Evolutionary conservation across 1,140 invertebrate species (phyloP).

Genomic region (Microplitis demolitor): DNA sequence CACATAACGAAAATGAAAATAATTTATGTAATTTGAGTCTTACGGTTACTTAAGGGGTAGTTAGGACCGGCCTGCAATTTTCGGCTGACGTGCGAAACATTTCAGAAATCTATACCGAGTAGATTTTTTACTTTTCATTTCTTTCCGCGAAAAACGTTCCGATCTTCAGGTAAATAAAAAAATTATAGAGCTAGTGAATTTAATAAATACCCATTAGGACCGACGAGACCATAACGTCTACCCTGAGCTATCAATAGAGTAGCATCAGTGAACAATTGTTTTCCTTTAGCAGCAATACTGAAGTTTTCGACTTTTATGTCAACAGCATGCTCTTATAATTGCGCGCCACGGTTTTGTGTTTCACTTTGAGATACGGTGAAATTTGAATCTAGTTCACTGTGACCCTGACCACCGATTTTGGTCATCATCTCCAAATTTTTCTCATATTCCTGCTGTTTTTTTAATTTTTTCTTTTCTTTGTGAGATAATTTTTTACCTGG

Average conservation of each 20-base stretch:
- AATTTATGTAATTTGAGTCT: too few relatives aligned
- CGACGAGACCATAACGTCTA: conserved; percentile 95
- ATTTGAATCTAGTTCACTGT: conserved; percentile 88
- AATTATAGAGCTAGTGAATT: not conserved
- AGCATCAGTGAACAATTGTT: conserved; percentile 97
- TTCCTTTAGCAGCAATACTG: conserved; percentile 95
- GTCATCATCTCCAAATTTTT: conserved; percentile 87
- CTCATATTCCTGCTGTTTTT: conserved; percentile 91
- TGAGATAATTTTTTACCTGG: conserved; percentile 76
- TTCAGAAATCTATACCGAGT: too few relatives aligned
- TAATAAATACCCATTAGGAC: conserved; percentile 87
- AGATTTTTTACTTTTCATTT: too few relatives aligned
- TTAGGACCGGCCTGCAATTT: too few relatives aligned
- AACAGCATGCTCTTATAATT: conserved; percentile 89
- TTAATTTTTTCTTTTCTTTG: conserved; percentile 94
- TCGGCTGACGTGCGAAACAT: too few relatives aligned
- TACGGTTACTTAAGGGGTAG: too few relatives aligned
- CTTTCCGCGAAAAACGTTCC: too few relatives aligned
- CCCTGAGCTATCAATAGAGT: conserved; percentile 92
- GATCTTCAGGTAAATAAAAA: too few relatives aligned
- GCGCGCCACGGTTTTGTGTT: conserved; percentile 64
- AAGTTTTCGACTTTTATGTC: conserved; percentile 99
- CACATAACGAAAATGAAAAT: too few relatives aligned
- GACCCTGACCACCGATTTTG: conserved; percentile 85
- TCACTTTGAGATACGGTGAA: conserved; percentile 90